Base-by-base conservation (phyloP, 2,797 vertebrate species). In the Oreortyx pictus region DNA sequence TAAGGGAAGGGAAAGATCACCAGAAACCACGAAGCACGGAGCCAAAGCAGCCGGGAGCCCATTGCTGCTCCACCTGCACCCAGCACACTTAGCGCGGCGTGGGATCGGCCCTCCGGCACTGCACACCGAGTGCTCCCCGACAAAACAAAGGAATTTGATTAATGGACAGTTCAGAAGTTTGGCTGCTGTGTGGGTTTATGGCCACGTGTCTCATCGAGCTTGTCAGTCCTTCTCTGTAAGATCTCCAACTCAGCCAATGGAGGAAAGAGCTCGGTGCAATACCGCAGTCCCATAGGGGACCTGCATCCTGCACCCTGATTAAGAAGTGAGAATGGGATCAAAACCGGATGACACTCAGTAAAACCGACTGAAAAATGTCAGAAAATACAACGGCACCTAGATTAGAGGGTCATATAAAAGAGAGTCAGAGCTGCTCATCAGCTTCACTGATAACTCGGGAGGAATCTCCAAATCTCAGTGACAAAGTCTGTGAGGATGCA, bases 161-260 rank as follows among this genome's bases (percentile, higher is more conserved):
- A 41, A 41, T 41, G 39, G 39, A 41, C 39, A 41, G 13, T 41
- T 41, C 39, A 13, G 39, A 41, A 41, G 39, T 41, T 41, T 41
- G 39, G 39, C 39, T 41, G 39, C 39, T 41, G 39, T 41, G 39
- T 41, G 39, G 13, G 39, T 41, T 41, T 41, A 41, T 14, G 13
- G 39, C 14, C 39, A 17, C 15, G 43, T 17, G 37, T 44, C 47
- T 79, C 24, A 27, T 7, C 67, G 72, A 23, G 15, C 33, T n/a
- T 49, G 31, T 33, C 31, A 66, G 9, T 19, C 33, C 71, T 22
- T 15, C 20, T 41, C 33, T 4, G 6, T 15, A 19, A n/a, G 3
- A 81, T 43, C 54, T 29, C 46, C 50, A 66, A 33, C 46, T 56
- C 5, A 1, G 39, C 14, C 46, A 70, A 23, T 0, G 0, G 83